Conservation (phyloP, 2,888 invertebrate species). For the Scelioninae gen. 1 region DNA sequence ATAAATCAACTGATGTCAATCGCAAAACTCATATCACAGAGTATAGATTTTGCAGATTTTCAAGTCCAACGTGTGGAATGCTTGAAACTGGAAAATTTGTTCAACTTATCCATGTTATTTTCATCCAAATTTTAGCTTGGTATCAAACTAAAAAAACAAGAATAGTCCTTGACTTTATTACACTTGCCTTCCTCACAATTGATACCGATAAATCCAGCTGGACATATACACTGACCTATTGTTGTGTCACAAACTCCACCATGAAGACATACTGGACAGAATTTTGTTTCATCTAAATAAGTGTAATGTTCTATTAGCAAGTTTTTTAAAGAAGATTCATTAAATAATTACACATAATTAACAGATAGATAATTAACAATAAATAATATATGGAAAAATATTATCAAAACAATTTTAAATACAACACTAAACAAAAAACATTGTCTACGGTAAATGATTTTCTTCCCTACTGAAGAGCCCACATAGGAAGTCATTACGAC, state of each 20-base stretch:
- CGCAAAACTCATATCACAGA: too few species aligned
- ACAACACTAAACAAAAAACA: too few species aligned
- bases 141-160: conserved; percentile 36
- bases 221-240: conserved; percentile 64
- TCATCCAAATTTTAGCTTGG: conserved; percentile 15
- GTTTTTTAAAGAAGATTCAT: neutral
- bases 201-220: conserved; percentile 63
- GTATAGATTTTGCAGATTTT: too few species aligned
- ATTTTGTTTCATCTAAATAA: conserved; percentile 48
- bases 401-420: too few species aligned
- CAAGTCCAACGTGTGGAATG: neutral
- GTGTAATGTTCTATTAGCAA: conserved; percentile 30
- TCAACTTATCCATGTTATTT: neutral
- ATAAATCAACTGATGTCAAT: too few species aligned
- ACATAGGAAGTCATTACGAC: too few species aligned
- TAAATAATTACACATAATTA: too few species aligned
- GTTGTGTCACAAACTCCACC: conserved; percentile 65
- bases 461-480: too few species aligned
- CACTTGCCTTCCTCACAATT: conserved; percentile 67
- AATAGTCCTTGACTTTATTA: conserved; percentile 26
- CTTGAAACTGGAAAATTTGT: conserved; percentile 7
- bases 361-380: too few species aligned
- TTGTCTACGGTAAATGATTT: too few species aligned
- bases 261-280: conserved; percentile 60
- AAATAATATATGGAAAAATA: too few species aligned